Percentiles rank a stretch among this genome's conserved stretches.
phyloP scores from a whole-genome alignment of 2,888 invertebrate species.

The Hydroisotoma schaefferi region DNA sequence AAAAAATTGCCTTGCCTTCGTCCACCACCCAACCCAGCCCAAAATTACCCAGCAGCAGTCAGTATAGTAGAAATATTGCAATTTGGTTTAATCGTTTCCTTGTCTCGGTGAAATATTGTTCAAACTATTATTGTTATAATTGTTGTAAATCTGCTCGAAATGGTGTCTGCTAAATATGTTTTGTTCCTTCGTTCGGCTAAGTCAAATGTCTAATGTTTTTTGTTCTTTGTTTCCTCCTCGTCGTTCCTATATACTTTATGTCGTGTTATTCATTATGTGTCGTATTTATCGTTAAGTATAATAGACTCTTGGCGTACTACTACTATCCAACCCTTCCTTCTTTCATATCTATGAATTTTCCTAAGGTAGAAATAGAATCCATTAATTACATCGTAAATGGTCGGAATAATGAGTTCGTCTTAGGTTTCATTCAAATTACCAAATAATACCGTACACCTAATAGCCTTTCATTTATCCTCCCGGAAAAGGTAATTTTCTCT shows the following conservation, averaged over 20 bases:
- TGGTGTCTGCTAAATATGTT: neutral
- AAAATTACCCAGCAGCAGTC: no score
- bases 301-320: no score
- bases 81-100: slow-evolving; percentile 2
- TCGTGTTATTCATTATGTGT: slow-evolving; percentile 1
- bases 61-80: neutral
- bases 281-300: no score
- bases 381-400: no score
- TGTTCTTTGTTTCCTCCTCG: neutral
- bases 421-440: no score
- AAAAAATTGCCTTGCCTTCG: neutral
- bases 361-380: no score
- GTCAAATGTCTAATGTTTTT: neutral
- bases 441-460: no score
- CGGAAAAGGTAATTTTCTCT: no score
- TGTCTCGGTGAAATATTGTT: slow-evolving; percentile 11
- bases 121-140: slow-evolving; percentile 8
- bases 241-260: slow-evolving; percentile 1
- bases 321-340: no score
- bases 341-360: no score
- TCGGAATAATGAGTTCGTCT: no score
- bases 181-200: neutral
- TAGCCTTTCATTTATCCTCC: no score
- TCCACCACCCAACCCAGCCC: slow-evolving; percentile 5
- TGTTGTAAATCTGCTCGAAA: slow-evolving; percentile 14